phyloP scores from a whole-genome alignment of 2,888 invertebrate species.

The Stegana nigrithorax region DNA sequence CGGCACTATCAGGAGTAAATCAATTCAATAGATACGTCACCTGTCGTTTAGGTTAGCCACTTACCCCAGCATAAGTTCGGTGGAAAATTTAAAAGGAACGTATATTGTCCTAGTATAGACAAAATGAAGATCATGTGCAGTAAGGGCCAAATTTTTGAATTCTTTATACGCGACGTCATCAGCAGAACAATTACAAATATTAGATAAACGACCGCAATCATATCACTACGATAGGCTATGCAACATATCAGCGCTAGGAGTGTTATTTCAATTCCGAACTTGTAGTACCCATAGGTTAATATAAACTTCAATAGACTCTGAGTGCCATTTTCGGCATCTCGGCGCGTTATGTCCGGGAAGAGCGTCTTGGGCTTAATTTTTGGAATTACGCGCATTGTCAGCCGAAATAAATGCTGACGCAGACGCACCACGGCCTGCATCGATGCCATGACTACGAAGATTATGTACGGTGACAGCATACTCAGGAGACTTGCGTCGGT shows the following conservation, averaged over 20 bases:
- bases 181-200: constrained; percentile 84
- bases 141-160: constrained; percentile 83
- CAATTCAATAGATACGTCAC: neutral
- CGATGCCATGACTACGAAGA: constrained; percentile 85
- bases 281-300: constrained; percentile 94
- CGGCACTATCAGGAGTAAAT: constrained; percentile 35
- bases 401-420: constrained; percentile 77
- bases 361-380: constrained; percentile 72
- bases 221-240: constrained; percentile 89
- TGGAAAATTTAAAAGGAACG: constrained; percentile 87
- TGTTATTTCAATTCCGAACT: constrained; percentile 95
- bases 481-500: constrained; percentile 71
- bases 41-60: constrained; percentile 36
- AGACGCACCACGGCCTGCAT: constrained; percentile 87
- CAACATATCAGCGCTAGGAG: constrained; percentile 86
- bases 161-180: constrained; percentile 72
- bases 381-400: constrained; percentile 69
- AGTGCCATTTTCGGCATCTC: constrained; percentile 88
- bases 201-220: constrained; percentile 87
- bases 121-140: constrained; percentile 84
- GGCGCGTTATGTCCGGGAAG: constrained; percentile 83
- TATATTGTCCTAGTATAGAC: constrained; percentile 89
- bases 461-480: constrained; percentile 83
- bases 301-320: constrained; percentile 85
- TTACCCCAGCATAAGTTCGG: constrained; percentile 85